Evolutionary conservation across 2,797 vertebrate genomes (phyloP).

Genomic region (Psittacula derbiana): DNA sequence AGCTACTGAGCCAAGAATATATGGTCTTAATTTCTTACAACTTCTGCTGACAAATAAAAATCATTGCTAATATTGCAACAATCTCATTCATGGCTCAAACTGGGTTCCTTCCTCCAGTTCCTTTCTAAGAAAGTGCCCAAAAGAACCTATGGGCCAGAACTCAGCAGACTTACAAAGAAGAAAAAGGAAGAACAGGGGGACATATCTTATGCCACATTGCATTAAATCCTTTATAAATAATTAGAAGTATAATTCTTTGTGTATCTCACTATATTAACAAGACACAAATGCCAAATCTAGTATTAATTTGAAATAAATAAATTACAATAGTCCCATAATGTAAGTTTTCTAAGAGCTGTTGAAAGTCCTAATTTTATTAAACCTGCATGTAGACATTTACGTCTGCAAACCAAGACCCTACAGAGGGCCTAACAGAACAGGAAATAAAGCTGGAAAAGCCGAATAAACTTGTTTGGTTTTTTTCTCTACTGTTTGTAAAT

Average conservation of each 20-base stretch:
- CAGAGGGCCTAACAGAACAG: neutral
- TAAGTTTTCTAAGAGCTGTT: neutral
- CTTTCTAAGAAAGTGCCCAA: neutral
- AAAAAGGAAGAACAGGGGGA: neutral
- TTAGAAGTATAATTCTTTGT: neutral
- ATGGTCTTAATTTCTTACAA: neutral
- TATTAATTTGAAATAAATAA: neutral
- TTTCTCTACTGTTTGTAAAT: neutral
- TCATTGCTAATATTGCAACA: accelerated
- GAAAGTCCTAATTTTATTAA: neutral
- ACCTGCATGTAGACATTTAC: neutral
- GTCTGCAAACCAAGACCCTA: neutral
- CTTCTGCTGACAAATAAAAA: neutral
- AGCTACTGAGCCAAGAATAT: neutral
- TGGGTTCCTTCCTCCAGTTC: neutral
- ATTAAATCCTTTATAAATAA: neutral
- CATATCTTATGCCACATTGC: neutral
- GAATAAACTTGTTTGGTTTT: neutral
- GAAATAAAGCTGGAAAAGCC: neutral
- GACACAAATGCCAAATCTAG: neutral
- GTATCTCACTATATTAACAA: neutral
- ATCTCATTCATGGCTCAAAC: neutral
- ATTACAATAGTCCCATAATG: neutral
- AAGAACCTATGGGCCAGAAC: neutral
- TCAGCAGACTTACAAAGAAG: neutral